Conservation (phyloP, 1,140 invertebrate genomes). For the Spodoptera frugiperda region DNA sequence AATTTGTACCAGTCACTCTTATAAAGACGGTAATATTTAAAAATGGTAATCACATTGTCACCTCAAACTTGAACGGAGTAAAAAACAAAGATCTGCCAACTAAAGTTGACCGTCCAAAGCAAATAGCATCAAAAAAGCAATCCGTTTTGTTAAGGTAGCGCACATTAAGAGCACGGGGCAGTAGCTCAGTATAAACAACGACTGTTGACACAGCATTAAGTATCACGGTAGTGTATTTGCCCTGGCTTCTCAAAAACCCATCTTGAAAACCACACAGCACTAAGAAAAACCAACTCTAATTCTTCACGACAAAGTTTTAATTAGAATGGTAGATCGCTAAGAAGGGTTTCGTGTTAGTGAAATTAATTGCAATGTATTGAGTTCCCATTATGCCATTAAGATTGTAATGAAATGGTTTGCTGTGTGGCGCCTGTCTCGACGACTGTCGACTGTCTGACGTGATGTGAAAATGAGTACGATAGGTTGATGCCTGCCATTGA, state of each 20-base stretch:
- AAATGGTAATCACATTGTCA: not conserved
- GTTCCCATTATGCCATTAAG: constrained; percentile 39
- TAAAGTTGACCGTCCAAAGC: constrained; percentile 16
- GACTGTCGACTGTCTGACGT: not conserved
- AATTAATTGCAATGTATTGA: constrained; percentile 43
- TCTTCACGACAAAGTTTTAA: not conserved
- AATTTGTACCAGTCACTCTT: too few species aligned
- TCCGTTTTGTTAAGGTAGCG: constrained; percentile 50
- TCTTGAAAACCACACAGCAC: not conserved
- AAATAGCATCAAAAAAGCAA: constrained; percentile 35
- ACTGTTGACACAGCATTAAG: constrained; percentile 61
- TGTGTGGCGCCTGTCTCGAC: constrained; percentile 34
- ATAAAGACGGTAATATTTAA: too few species aligned
- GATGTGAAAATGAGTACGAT: constrained; percentile 4
- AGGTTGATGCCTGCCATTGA: not conserved
- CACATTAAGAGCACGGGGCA: constrained; percentile 53
- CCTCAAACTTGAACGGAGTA: not conserved
- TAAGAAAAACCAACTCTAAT: not conserved
- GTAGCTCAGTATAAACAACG: constrained; percentile 56
- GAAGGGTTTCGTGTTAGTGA: constrained; percentile 30
- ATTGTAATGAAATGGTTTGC: constrained; percentile 31
- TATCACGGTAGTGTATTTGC: constrained; percentile 53
- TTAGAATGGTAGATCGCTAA: not conserved
- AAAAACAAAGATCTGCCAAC: constrained; percentile 11
- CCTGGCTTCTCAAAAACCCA: constrained; percentile 23